A percentile compares a stretch with the other conserved stretches of the same genome.
phyloP scores from a whole-genome alignment of 2,113 vertebrate genomes.

The Scortum barcoo region DNA sequence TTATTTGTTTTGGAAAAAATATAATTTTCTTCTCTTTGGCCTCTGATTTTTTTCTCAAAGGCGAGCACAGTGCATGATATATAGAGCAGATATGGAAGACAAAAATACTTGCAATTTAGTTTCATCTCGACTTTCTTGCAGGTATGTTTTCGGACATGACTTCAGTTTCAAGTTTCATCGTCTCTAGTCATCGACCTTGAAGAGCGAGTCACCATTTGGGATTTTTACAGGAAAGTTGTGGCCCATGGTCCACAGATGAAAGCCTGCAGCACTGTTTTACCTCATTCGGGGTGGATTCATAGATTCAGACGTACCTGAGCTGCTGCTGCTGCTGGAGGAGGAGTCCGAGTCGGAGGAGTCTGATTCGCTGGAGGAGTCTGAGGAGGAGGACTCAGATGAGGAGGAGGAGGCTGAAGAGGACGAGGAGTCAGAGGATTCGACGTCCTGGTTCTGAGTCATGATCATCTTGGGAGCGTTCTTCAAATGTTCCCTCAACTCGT shows the following conservation, averaged over 20 bases:
- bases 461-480: slow-evolving; percentile 99
- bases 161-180: too few species aligned
- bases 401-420: slow-evolving; percentile 82
- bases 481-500: slow-evolving; percentile 96
- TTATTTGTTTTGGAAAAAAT: too few species aligned
- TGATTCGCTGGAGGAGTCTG: slow-evolving; percentile 86
- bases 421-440: slow-evolving; percentile 91
- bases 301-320: slow-evolving; percentile 85
- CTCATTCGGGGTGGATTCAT: too few species aligned
- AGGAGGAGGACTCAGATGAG: slow-evolving; percentile 83
- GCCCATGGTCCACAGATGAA: too few species aligned
- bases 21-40: neutral
- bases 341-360: slow-evolving; percentile 85
- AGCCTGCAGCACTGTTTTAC: too few species aligned
- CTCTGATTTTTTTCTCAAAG: neutral
- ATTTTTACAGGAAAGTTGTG: too few species aligned
- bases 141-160: too few species aligned
- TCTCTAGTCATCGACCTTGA: too few species aligned
- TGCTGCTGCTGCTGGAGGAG: slow-evolving; percentile 86
- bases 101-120: too few species aligned
- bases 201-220: too few species aligned
- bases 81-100: neutral
- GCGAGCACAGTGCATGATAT: neutral
- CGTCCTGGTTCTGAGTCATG: slow-evolving; percentile 96
- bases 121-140: neutral